A percentile compares a stretch with the other conserved stretches of the same genome.
phyloP scores from a whole-genome alignment of 1,140 invertebrate genomes.

The Manduca sexta region DNA sequence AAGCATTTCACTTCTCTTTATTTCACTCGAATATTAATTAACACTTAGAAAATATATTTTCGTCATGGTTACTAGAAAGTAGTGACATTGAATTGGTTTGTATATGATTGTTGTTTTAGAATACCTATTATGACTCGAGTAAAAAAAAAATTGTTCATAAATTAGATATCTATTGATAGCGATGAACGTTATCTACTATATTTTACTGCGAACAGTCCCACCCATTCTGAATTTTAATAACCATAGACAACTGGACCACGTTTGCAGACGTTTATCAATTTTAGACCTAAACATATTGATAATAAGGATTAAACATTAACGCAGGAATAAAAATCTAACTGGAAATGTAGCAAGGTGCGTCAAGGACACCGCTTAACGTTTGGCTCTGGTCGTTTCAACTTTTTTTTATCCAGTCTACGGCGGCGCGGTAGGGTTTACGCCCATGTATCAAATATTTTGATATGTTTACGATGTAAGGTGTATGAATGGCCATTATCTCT shows the following conservation, averaged over 20 bases:
- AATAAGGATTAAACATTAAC: background rate
- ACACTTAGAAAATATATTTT: too few relatives aligned
- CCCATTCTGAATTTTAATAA: conserved; percentile 31
- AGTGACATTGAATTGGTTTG: too few relatives aligned
- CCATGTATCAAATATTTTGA: background rate
- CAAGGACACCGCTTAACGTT: conserved; percentile 34
- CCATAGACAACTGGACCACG: background rate
- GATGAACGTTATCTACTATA: background rate
- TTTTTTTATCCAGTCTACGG: conserved; percentile 26
- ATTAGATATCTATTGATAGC: too few relatives aligned
- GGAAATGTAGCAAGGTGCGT: conserved; percentile 34
- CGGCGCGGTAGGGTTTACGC: conserved; percentile 4
- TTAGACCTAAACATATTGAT: background rate
- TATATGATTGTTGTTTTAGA: too few relatives aligned
- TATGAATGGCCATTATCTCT: too few relatives aligned
- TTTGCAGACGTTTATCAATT: background rate
- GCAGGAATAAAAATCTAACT: conserved; percentile 14
- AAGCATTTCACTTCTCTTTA: too few relatives aligned
- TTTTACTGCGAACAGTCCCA: conserved; percentile 5
- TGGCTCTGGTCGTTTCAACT: conserved; percentile 28
- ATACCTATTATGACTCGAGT: too few relatives aligned
- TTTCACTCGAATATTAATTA: too few relatives aligned
- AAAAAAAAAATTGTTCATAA: too few relatives aligned
- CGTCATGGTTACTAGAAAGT: too few relatives aligned
- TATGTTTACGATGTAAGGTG: too few relatives aligned